phyloP scores from a whole-genome alignment of 1,140 invertebrate species.

The Gryon sp. region DNA sequence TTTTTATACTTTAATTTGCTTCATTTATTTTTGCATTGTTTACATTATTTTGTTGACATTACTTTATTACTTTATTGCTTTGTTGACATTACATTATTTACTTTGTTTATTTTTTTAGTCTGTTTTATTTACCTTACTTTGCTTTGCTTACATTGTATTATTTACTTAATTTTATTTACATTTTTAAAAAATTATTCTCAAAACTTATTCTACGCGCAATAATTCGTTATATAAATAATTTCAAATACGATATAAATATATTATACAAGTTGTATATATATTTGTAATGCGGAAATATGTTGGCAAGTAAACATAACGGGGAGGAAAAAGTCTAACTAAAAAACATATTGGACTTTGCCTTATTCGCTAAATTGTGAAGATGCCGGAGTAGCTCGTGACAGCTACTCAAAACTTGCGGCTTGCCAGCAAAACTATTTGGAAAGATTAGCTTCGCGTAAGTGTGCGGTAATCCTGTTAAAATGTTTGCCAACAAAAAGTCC shows the following conservation, averaged over 20 bases:
- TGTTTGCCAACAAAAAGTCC: conserved; percentile 75
- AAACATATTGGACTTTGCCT: conserved; percentile 47
- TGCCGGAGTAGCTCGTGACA: conserved; percentile 72
- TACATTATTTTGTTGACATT: no score
- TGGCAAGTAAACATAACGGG: conserved; percentile 33
- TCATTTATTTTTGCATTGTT: no score
- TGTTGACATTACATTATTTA: no score
- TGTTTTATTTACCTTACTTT: no score
- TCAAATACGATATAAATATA: conserved; percentile 2
- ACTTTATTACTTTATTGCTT: no score
- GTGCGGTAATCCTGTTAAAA: conserved; percentile 79
- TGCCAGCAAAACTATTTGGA: conserved; percentile 71
- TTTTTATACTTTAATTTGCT: no score
- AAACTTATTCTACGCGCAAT: no score
- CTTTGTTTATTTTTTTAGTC: no score
- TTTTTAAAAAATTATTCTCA: no score
- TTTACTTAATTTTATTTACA: no score
- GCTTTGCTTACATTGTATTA: no score
- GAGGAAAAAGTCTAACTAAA: conserved; percentile 30
- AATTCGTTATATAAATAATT: no score
- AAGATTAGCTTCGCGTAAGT: conserved; percentile 75
- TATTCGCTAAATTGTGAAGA: conserved; percentile 64
- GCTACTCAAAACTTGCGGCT: conserved; percentile 72
- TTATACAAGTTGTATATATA: background rate
- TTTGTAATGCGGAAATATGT: background rate